Base-by-base conservation (phyloP, 2,113 vertebrate species). In the Oriolus oriolus region DNA sequence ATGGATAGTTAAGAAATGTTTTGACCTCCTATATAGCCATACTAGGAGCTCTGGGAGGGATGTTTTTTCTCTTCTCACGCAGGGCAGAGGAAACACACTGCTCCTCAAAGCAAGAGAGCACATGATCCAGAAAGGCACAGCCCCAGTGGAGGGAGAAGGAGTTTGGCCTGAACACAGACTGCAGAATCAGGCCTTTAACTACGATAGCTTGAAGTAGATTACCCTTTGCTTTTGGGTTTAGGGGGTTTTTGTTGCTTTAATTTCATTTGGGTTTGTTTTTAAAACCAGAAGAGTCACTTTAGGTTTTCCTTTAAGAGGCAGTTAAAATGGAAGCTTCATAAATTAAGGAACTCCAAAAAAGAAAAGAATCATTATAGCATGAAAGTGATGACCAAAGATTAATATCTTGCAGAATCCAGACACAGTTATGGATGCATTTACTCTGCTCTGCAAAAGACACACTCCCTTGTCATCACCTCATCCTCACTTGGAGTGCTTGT, bases 361-460 rank as follows among this genome's bases (percentile, higher is more conserved):
- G 0, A 54, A 66, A 81, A 56, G 2, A 28, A 39, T 7, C 13
- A 44, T 69, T 70, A n/a, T 19, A 84, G 47, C 15, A 42, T 37
- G 66, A 44, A 89, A 88, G 14, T 37, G 45, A 47, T 21, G 7
- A 35, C 19, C 0, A 1, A 73, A 69, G 17, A 64, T 3, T 0
- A 90, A 20, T 8, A 7, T 37, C 49, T 64, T 87, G 61, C 6
- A 6, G 39, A 89, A 88, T 74, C 20, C 66, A 79, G 41, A 28
- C 10, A 23, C 3, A 8, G 35, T 59, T 70, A 37, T 8, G 60
- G 56, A 17, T 78, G 17, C 11, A 31, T 50, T 63, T 79, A 73
- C 16, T 75, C 27, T 35, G 1, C 49, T 59, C 47, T n/a, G 47
- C 35, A 70, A 85, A 85, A 65, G 37, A 16, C 11, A 10, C n/a